These are phyloP conservation scores for Malurus melanocephalus DNA, from an alignment of 2,113 vertebrate species.

Conservation along the genomic window DNA sequence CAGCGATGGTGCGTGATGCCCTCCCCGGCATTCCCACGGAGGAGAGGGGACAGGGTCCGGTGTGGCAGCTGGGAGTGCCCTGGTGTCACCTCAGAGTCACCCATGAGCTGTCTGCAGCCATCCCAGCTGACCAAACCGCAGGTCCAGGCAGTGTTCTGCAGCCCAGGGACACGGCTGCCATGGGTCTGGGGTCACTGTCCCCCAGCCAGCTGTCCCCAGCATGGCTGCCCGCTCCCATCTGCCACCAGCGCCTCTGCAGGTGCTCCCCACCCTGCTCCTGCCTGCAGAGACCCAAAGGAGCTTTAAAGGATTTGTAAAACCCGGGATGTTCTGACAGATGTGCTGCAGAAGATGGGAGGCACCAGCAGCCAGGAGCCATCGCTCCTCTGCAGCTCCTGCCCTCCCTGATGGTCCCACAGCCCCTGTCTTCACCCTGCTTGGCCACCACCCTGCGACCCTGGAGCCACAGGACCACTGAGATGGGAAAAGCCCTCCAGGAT, in stretches of 20 bases:
- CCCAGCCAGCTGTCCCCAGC: not conserved
- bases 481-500: not conserved
- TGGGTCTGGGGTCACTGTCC: not conserved
- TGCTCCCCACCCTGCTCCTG: not conserved
- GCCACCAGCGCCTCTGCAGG: not conserved
- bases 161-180: not conserved
- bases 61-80: not conserved
- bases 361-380: not conserved
- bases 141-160: not conserved
- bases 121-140: not conserved
- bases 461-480: not conserved
- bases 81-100: not conserved
- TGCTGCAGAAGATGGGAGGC: not conserved
- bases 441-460: not conserved
- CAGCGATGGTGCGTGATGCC: rapidly evolving
- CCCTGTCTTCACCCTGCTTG: not conserved
- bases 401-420: not conserved
- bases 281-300: not conserved
- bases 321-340: not conserved
- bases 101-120: not conserved
- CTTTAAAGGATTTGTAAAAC: not conserved
- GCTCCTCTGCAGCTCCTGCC: not conserved
- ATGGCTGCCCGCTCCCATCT: rapidly evolving
- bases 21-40: rapidly evolving
- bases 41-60: rapidly evolving